These are phyloP conservation scores for Pitangus sulphuratus DNA, from an alignment of 2,797 vertebrate genomes.

Conservation along the genomic window DNA sequence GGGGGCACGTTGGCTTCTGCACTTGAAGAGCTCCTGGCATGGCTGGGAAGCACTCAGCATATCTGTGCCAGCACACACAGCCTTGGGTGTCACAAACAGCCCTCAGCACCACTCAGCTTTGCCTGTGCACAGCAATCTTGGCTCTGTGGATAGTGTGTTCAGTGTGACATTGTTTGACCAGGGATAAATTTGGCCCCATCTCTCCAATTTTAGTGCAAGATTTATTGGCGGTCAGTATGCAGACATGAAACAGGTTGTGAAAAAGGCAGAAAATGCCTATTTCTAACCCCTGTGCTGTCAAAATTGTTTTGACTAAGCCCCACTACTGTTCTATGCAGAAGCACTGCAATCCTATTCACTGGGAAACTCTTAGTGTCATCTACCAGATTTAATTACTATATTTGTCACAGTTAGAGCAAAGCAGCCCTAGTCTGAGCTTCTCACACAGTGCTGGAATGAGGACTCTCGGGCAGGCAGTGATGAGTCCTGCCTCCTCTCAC, in stretches of 20 bases:
- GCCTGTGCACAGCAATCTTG: neutral
- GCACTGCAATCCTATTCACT: fast-evolving
- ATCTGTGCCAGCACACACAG: fast-evolving
- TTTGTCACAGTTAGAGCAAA: neutral
- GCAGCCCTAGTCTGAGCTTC: neutral
- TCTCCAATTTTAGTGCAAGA: neutral
- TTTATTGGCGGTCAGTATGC: neutral
- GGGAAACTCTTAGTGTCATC: neutral
- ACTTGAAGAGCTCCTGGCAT: neutral
- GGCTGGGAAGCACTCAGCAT: fast-evolving
- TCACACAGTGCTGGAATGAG: fast-evolving
- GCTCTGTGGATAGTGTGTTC: neutral
- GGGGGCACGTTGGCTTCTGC: neutral
- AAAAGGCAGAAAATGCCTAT: neutral
- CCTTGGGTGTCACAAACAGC: neutral
- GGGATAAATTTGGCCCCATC: neutral
- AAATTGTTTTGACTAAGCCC: neutral
- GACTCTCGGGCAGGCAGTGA: fast-evolving
- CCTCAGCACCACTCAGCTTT: neutral
- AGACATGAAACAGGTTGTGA: neutral
- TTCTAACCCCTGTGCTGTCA: neutral
- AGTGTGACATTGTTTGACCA: neutral
- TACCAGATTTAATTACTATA: neutral
- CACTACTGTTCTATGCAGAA: neutral
- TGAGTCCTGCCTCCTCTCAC: neutral